phyloP scores from a whole-genome alignment of 2,113 vertebrate species.

The Turdus rufiventris region DNA sequence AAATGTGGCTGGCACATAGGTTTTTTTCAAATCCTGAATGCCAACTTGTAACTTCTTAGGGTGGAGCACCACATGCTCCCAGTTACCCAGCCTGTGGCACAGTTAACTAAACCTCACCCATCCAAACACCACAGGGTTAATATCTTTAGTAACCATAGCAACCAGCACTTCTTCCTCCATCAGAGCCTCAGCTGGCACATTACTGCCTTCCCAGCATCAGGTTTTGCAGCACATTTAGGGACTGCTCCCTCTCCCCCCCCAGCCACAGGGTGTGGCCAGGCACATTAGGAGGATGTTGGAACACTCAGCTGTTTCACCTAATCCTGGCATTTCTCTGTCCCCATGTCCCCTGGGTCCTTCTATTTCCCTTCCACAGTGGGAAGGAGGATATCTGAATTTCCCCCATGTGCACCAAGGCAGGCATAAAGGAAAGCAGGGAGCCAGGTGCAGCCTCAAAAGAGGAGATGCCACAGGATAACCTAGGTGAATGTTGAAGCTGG shows the following conservation, averaged over 20 bases:
- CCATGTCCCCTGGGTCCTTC: neutral
- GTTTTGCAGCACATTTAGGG: neutral
- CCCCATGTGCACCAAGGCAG: neutral
- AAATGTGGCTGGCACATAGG: neutral
- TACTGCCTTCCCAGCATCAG: neutral
- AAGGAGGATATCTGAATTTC: neutral
- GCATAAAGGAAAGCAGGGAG: neutral
- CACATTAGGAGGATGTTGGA: neutral
- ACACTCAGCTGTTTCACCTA: neutral
- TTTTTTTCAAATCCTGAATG: neutral
- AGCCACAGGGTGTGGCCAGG: neutral
- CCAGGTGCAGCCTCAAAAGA: neutral
- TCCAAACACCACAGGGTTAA: conserved; percentile 27
- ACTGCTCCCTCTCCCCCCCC: neutral
- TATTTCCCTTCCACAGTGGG: accelerated
- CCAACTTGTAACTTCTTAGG: neutral
- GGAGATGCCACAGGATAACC: neutral
- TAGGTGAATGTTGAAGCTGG: accelerated
- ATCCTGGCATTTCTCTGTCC: neutral
- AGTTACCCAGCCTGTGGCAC: neutral
- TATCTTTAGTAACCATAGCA: conserved; percentile 37
- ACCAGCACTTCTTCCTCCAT: conserved; percentile 35
- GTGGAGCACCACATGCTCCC: neutral
- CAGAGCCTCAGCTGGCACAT: conserved; percentile 24
- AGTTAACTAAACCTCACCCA: neutral